phyloP scores from a whole-genome alignment of 2,113 vertebrate genomes.

The Pteruthius melanotis region DNA sequence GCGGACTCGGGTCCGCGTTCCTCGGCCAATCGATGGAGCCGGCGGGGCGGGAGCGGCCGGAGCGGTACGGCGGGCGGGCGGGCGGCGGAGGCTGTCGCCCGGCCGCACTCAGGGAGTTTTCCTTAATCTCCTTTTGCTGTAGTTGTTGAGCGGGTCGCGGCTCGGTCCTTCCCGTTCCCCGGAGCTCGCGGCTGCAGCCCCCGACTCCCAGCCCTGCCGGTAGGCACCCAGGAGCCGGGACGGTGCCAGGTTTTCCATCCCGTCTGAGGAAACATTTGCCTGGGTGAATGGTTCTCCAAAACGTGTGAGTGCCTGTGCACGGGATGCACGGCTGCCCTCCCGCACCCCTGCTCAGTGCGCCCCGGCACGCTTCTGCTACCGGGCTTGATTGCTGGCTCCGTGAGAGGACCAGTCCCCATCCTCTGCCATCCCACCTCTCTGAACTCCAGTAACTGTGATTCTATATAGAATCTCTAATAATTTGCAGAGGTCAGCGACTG shows the following conservation, averaged over 20 bases:
- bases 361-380: background rate
- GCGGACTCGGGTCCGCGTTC: background rate
- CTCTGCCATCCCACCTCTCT: background rate
- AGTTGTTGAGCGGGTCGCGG: background rate
- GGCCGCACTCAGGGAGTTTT: background rate
- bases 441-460: background rate
- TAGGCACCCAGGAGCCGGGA: too few relatives aligned
- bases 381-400: background rate
- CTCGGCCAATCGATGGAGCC: background rate
- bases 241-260: background rate
- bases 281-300: background rate
- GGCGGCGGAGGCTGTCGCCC: background rate
- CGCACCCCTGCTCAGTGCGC: fast-evolving
- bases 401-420: too few relatives aligned
- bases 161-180: background rate
- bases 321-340: background rate
- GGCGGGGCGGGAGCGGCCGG: background rate
- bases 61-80: background rate
- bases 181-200: background rate
- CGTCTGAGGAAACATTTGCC: too few relatives aligned
- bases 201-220: too few relatives aligned
- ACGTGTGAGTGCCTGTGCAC: background rate
- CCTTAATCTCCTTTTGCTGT: background rate
- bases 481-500: background rate
- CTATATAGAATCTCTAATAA: fast-evolving